These are phyloP conservation scores for cattle (Bos taurus) DNA, from an alignment of 2,113 vertebrate genomes.

Conservation along the genomic window ARS-UCD2.0 NC_037357.1:110273501-110274000, in stretches of 20 bases:
- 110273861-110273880: slow-evolving; percentile 1
- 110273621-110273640: background rate
- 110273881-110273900: background rate
- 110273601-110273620: background rate
- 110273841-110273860: slow-evolving; percentile 35
- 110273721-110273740: background rate
- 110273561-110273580: background rate
- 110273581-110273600: background rate
- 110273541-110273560: background rate
- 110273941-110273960: background rate
- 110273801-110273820: background rate
- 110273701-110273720: background rate
- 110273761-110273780: background rate
- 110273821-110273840: background rate
- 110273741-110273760: background rate
- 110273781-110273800: background rate
- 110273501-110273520: background rate
- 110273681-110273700: background rate
- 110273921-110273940: background rate
- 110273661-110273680: background rate
- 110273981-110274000: background rate
- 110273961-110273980: background rate
- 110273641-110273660: background rate
- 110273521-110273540: background rate
- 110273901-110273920: background rate